Evolutionary conservation across 2,888 invertebrate genomes (phyloP), one percentile per base, ranked within the genome.

Genomic region (Orchesella flavescens): DNA sequence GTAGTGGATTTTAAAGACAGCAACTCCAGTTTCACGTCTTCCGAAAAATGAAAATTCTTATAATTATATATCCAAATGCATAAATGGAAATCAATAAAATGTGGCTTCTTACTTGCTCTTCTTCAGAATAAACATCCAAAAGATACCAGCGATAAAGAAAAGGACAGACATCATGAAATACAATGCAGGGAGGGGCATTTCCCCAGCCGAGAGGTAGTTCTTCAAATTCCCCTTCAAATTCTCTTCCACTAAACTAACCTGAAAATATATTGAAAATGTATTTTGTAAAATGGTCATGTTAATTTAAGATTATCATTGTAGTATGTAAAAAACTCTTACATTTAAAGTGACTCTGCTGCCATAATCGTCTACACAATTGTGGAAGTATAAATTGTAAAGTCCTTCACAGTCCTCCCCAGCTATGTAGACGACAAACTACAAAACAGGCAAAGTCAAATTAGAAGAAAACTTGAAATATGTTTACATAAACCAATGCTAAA

Each of bases 1-100:
- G 88, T 97, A 97, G 90, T 99, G 99, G 88, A 99, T 97, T 91
- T 97, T 95, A 90, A 95, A 98, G 0, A 98, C 96, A 0, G 94
- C 75, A n/a, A 88, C 88, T 34, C 87, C 86, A 49, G 86, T 82
- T 66, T 88, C 93, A 89, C 95, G 94, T 86, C 94, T 93, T 87
- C 84, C 91, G 23, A 43, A 21, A 53, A 21, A 53, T 34, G 3
- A 34, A 4, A 4, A 34, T 34, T 34, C 7, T 2, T 24, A 24
- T 12, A 34, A 90, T 89, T 57, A 63, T 69, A 34, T 12, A 24
- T 9, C 4, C 44, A 81, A n/a, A 21, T 12, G 19, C 15, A 63
- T n/a, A 24, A 12, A 12, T 17, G 13, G 57, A 57, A 57, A 57
- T 15, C 19, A 10, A 57, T 57, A 53, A 53, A 53, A 79, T 34